Evolutionary conservation across 2,113 vertebrate species (phyloP).

Genomic region (Nematolebias whitei): DNA sequence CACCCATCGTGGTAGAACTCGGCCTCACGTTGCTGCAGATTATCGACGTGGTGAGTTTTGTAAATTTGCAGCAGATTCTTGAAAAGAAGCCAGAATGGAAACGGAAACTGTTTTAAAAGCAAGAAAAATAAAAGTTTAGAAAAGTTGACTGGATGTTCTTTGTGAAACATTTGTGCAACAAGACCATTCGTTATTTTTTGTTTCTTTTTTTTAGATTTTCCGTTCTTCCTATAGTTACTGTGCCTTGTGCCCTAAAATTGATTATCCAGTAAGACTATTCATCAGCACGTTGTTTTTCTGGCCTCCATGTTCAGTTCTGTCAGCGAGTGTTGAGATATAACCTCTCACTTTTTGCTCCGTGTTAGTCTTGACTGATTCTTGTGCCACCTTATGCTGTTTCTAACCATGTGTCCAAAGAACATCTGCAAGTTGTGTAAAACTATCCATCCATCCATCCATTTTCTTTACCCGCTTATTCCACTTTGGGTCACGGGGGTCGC

Average conservation of each 20-base stretch:
- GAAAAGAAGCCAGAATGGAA: neutral
- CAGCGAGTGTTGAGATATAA: neutral
- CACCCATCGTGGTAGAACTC: conserved; percentile 85
- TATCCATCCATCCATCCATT: too few relatives aligned
- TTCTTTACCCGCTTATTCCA: too few relatives aligned
- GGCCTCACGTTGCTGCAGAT: conserved; percentile 90
- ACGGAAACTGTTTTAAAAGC: conserved; percentile 5
- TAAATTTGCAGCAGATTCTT: neutral
- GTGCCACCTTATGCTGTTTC: neutral
- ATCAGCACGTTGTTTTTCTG: neutral
- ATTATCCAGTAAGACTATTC: neutral
- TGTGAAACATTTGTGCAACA: neutral
- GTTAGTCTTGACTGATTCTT: neutral
- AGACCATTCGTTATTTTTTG: neutral
- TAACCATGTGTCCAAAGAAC: too few relatives aligned
- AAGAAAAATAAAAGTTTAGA: neutral
- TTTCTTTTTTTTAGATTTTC: neutral
- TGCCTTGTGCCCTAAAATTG: neutral
- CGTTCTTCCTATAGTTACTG: neutral
- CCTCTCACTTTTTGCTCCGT: neutral
- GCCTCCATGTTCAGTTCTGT: neutral
- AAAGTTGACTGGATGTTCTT: neutral
- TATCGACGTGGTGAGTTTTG: conserved; percentile 86
- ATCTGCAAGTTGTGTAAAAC: too few relatives aligned
- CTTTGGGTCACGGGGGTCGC: too few relatives aligned